Conservation (phyloP, 1,140 invertebrate genomes). For the Eumaeus atala region DNA sequence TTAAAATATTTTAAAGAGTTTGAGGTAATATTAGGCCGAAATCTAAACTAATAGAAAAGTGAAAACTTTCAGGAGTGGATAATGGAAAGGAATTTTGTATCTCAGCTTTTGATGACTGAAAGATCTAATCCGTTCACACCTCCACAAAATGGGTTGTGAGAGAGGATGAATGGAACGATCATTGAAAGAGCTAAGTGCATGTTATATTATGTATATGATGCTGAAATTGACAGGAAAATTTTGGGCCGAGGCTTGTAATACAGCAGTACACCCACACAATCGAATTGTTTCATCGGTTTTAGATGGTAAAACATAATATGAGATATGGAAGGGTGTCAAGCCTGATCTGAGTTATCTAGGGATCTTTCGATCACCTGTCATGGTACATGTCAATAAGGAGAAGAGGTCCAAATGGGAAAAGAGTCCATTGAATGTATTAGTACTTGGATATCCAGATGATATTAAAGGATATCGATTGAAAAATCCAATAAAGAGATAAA, state of each 20-base stretch:
- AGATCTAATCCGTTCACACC: too few species aligned
- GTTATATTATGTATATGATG: conserved; percentile 70
- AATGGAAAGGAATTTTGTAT: too few species aligned
- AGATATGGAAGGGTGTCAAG: conserved; percentile 16
- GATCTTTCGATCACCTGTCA: conserved; percentile 8
- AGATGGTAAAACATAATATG: conserved; percentile 18
- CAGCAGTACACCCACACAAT: conserved; percentile 21
- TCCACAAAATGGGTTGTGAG: too few species aligned
- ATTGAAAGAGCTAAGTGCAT: too few species aligned
- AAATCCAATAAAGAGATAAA: background rate
- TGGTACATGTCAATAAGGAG: conserved; percentile 5
- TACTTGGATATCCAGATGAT: background rate
- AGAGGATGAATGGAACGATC: too few species aligned
- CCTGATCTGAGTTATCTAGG: conserved; percentile 2
- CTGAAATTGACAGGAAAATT: conserved; percentile 24
- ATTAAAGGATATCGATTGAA: conserved; percentile 2
- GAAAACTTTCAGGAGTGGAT: too few species aligned
- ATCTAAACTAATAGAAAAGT: too few species aligned
- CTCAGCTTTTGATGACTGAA: too few species aligned
- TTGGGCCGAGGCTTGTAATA: conserved; percentile 58
- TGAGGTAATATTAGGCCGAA: too few species aligned
- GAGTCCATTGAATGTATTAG: conserved; percentile 11
- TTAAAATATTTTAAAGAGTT: too few species aligned
- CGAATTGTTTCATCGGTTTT: conserved; percentile 17
- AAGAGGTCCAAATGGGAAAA: conserved; percentile 7